Evolutionary conservation across 2,888 invertebrate genomes (phyloP), one percentile per base, ranked within the genome.

Genomic region (Cosmia pyralina): DNA sequence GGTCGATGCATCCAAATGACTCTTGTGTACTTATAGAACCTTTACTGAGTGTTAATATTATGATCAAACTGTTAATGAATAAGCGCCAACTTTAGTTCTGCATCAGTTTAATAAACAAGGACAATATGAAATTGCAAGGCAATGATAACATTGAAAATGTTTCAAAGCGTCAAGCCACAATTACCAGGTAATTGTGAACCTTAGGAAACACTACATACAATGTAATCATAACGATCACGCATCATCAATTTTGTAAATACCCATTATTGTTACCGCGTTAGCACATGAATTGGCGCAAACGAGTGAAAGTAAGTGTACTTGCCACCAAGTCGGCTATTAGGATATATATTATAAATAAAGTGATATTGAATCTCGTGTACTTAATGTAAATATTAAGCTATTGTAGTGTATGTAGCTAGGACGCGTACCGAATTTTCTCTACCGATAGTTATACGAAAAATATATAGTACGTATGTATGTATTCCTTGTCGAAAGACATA

Each of bases 1-100:
- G 95, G 95, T 95, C 95, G 93, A 93, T 91, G 88, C 91, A 94
- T 95, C 95, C 95, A 94, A 96, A 95, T 95, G 95, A 94, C 94
- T 92, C 69, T 85, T 87, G 89, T 91, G 90, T 93, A 90, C 89
- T 88, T 88, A 86, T 87, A 89, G 84, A 89, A 91, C 86, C 85
- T 87, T 87, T 84, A 85, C 85, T 88, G 84, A 87, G 87, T 87
- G 87, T 90, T 88, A 89, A 89, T 86, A 82, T 84, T 81, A 82
- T 87, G 67, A 77, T 77, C 65, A 79, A 84, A 79, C 79, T 75
- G 69, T 74, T 84, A 77, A 79, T 82, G 63, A 76, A 70, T 75
- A 81, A 75, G 87, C 85, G 85, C 81, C 82, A 78, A 82, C 70
- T 78, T 69, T 75, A 73, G 59, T 74, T 76, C 52, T 72, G 46